These are phyloP conservation scores for Andrena haemorrhoa DNA, from an alignment of 2,888 invertebrate species.

Conservation along the genomic window DNA sequence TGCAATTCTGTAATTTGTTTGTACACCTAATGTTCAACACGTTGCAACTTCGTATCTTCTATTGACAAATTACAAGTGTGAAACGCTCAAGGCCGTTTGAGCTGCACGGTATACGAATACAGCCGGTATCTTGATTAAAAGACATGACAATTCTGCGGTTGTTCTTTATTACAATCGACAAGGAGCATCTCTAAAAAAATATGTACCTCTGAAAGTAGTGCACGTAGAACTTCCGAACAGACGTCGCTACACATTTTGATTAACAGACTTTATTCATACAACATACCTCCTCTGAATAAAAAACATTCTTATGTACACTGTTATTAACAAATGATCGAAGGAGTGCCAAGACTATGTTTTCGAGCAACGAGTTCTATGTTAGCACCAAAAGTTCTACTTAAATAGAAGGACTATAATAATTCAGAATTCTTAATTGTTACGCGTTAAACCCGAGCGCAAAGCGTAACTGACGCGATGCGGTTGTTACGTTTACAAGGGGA, in stretches of 20 bases:
- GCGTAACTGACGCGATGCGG: constrained; percentile 1
- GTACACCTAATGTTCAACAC: constrained; percentile 49
- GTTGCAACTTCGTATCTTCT: constrained; percentile 9
- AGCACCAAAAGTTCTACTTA: constrained; percentile 46
- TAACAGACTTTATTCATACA: constrained; percentile 45
- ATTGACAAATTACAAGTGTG: constrained; percentile 33
- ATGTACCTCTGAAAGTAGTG: constrained; percentile 41
- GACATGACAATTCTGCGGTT: neutral
- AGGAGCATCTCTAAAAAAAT: constrained; percentile 35
- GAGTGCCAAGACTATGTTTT: constrained; percentile 21
- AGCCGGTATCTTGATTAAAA: constrained; percentile 20
- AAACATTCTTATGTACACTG: constrained; percentile 48
- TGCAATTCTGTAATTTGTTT: constrained; percentile 45
- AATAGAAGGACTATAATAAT: constrained; percentile 12
- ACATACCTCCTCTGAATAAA: constrained; percentile 33
- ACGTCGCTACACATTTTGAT: constrained; percentile 21
- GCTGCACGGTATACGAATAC: constrained; percentile 7
- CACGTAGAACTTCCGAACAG: constrained; percentile 26
- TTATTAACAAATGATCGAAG: constrained; percentile 38
- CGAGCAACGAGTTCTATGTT: constrained; percentile 6
- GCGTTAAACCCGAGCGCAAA: constrained; percentile 11
- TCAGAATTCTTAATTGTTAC: neutral
- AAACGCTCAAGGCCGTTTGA: constrained; percentile 12
- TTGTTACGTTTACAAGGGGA: neutral
- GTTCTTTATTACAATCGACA: constrained; percentile 25